Evolutionary conservation across 2,888 invertebrate species (phyloP).

Genomic region (Lithosia quadra): DNA sequence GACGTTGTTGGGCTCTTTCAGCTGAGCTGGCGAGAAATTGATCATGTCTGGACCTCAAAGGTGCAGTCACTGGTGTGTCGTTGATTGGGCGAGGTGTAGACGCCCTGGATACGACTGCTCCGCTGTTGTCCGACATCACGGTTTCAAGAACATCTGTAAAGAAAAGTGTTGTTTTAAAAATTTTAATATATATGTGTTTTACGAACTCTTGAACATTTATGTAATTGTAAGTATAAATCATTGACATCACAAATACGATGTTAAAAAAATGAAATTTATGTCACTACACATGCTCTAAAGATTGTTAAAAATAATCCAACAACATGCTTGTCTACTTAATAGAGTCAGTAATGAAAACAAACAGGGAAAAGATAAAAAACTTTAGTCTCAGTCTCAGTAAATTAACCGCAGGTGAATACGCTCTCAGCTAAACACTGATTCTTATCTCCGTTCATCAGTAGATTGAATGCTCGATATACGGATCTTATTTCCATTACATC

Average conservation of each 20-base stretch:
- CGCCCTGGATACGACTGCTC: slow-evolving; percentile 79
- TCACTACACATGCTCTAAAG: not conserved
- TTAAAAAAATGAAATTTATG: not conserved
- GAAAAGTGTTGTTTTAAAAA: slow-evolving; percentile 34
- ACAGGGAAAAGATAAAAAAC: slow-evolving; percentile 29
- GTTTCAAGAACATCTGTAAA: slow-evolving; percentile 73
- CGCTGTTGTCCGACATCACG: slow-evolving; percentile 84
- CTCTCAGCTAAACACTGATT: slow-evolving; percentile 39
- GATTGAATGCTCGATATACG: slow-evolving; percentile 56
- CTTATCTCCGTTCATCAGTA: slow-evolving; percentile 70
- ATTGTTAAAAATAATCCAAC: slow-evolving; percentile 5
- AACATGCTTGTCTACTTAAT: slow-evolving; percentile 12
- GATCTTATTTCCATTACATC: slow-evolving; percentile 43
- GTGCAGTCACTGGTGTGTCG: slow-evolving; percentile 78
- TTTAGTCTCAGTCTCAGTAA: slow-evolving; percentile 21
- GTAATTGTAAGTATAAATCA: not conserved
- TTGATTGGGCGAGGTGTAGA: slow-evolving; percentile 83
- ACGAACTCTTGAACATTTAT: not conserved
- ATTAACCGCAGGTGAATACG: slow-evolving; percentile 40
- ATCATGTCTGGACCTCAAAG: slow-evolving; percentile 87
- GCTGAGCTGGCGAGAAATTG: slow-evolving; percentile 87
- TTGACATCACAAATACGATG: not conserved
- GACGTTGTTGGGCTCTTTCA: slow-evolving; percentile 78
- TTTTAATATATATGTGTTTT: not conserved
- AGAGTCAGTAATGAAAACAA: slow-evolving; percentile 16